Conservation (phyloP, 1,140 invertebrate genomes). For the Dendroctonus ponderosae region DNA sequence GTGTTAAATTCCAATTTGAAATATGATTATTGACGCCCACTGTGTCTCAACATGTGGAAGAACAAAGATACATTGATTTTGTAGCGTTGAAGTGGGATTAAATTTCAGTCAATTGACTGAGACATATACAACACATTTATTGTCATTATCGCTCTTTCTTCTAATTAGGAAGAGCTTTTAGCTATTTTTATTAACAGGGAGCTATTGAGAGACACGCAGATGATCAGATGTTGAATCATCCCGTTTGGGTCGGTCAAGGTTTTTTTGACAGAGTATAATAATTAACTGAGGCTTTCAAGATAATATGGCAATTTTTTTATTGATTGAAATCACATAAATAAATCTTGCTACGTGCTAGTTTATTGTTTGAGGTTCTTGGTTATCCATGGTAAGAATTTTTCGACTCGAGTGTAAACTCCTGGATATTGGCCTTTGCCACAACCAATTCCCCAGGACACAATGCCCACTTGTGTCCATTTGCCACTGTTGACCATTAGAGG, state of each 20-base stretch:
- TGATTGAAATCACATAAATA: too few species aligned
- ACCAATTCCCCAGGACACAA: slow-evolving; percentile 92
- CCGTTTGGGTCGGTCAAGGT: too few species aligned
- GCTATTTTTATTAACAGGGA: too few species aligned
- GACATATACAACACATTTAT: slow-evolving; percentile 27
- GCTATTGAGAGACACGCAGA: too few species aligned
- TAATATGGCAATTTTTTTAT: too few species aligned
- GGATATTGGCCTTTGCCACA: slow-evolving; percentile 89
- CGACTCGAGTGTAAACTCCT: slow-evolving; percentile 79
- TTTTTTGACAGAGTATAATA: too few species aligned
- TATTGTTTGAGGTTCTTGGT: slow-evolving; percentile 63
- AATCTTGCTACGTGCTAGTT: too few species aligned
- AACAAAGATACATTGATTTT: slow-evolving; percentile 33
- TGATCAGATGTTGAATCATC: too few species aligned
- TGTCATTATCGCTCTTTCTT: slow-evolving; percentile 19
- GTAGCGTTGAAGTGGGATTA: slow-evolving; percentile 15
- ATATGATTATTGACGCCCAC: slow-evolving; percentile 33
- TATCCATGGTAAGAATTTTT: slow-evolving; percentile 77
- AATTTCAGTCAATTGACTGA: slow-evolving; percentile 30
- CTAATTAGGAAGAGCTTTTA: slow-evolving; percentile 10
- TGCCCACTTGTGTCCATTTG: slow-evolving; percentile 80
- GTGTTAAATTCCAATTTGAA: slow-evolving; percentile 26
- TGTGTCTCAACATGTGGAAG: slow-evolving; percentile 5
- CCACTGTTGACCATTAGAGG: slow-evolving; percentile 81
- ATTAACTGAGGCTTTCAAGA: too few species aligned